phyloP scores from a whole-genome alignment of 2,888 invertebrate species.

The Polydrusus pterygomalis region DNA sequence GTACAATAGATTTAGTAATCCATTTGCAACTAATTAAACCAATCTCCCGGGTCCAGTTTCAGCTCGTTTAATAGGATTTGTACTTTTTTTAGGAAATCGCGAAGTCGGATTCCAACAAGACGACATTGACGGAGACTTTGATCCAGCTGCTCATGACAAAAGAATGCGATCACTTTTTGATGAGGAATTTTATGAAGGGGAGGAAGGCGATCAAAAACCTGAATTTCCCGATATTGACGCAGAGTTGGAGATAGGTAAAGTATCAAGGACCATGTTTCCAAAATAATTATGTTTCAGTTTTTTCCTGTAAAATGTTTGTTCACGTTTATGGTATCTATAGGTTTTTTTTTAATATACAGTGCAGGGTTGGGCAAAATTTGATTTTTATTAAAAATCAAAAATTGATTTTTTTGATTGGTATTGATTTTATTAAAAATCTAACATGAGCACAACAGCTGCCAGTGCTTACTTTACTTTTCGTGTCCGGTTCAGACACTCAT shows the following conservation, averaged over 20 bases:
- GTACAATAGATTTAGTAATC: too few species aligned
- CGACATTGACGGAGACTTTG: conserved; percentile 93
- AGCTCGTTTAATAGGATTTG: too few species aligned
- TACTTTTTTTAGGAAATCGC: conserved; percentile 65
- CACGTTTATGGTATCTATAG: background rate
- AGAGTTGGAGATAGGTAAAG: conserved; percentile 76
- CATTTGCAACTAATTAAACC: too few species aligned
- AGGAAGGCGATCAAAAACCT: conserved; percentile 84
- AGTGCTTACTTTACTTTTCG: too few species aligned
- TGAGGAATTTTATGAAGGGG: conserved; percentile 88
- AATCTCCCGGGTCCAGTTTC: too few species aligned
- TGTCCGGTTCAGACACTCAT: too few species aligned
- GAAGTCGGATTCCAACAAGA: conserved; percentile 76
- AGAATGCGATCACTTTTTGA: conserved; percentile 91
- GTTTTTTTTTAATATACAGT: too few species aligned
- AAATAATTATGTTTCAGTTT: background rate
- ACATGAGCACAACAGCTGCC: too few species aligned
- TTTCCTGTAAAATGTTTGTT: background rate
- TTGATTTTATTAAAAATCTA: too few species aligned
- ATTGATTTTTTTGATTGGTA: too few species aligned
- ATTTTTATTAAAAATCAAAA: too few species aligned
- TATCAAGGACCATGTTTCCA: background rate
- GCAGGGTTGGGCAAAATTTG: too few species aligned
- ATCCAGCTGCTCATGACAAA: conserved; percentile 90
- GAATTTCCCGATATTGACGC: conserved; percentile 88